A percentile compares a stretch with the other conserved stretches of the same genome.
Conservation (phyloP, 2,888 invertebrate species). For the Trimorus sp. region DNA sequence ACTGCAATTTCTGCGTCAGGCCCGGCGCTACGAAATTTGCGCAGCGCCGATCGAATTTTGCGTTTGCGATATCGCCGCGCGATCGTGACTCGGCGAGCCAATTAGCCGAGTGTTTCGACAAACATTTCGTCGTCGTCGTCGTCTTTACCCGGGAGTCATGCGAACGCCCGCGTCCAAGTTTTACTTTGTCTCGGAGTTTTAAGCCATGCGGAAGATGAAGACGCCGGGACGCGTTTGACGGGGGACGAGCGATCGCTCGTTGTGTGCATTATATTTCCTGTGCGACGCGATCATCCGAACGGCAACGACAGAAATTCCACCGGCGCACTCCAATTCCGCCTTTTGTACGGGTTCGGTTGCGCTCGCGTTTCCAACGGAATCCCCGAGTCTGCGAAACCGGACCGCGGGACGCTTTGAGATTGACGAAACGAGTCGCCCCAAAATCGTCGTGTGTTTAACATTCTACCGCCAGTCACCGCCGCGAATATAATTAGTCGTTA, state of each 20-base stretch:
- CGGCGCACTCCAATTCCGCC: conserved; percentile 42
- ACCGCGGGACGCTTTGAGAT: not conserved
- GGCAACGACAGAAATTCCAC: conserved; percentile 37
- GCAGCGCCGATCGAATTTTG: too few species aligned
- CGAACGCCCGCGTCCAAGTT: conserved; percentile 2
- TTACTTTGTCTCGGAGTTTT: conserved; percentile 39
- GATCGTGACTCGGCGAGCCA: not conserved
- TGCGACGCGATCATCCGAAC: conserved; percentile 49
- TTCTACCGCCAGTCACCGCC: too few species aligned
- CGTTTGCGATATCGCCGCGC: too few species aligned
- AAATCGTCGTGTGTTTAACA: too few species aligned
- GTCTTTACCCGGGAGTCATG: too few species aligned
- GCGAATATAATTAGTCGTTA: too few species aligned
- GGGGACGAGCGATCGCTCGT: conserved; percentile 28
- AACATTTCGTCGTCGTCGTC: not conserved
- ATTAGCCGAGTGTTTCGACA: not conserved
- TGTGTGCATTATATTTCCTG: conserved; percentile 56
- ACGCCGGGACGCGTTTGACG: conserved; percentile 33
- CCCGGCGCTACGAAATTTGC: too few species aligned
- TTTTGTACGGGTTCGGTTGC: conserved; percentile 48
- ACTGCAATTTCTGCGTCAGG: too few species aligned
- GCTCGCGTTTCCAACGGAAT: conserved; percentile 31
- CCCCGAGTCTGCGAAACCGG: conserved; percentile 22
- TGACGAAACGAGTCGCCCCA: too few species aligned
- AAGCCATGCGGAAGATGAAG: conserved; percentile 44